phyloP scores from a whole-genome alignment of 2,797 vertebrate species.

The Spheniscus humboldti region DNA sequence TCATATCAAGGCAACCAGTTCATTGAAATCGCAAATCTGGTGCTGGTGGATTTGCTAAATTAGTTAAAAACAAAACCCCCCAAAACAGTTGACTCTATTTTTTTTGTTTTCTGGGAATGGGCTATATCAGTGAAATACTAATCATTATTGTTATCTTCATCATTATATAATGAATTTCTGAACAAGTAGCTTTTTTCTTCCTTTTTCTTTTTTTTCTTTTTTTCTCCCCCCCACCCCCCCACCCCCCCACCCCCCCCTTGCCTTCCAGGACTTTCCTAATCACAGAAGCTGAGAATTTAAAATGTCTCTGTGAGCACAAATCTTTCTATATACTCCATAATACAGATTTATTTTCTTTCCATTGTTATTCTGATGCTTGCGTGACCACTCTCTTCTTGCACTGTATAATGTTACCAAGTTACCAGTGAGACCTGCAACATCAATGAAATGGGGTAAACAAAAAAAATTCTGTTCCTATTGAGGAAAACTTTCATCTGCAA shows the following conservation, averaged over 20 bases:
- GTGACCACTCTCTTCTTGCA: not conserved
- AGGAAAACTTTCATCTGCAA: not conserved
- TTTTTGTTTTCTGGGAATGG: not conserved
- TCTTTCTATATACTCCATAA: not conserved
- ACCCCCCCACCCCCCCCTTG: rapidly evolving
- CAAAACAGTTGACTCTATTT: not conserved
- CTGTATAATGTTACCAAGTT: not conserved
- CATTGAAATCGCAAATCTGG: not conserved
- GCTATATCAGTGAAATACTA: not conserved
- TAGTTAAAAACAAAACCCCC: not conserved
- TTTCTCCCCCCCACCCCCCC: too few relatives aligned
- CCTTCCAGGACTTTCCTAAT: not conserved
- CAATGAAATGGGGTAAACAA: not conserved
- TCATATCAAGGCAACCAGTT: not conserved
- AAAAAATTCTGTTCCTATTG: not conserved
- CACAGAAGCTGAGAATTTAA: not conserved
- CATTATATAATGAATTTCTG: not conserved
- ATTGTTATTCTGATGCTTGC: not conserved
- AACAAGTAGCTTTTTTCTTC: not conserved
- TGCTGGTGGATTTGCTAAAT: not conserved
- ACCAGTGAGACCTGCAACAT: not conserved
- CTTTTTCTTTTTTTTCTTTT: not conserved
- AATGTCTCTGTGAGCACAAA: not conserved
- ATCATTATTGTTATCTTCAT: not conserved
- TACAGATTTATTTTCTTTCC: not conserved